Conservation (phyloP, 2,888 invertebrate genomes). For the Clostera curtula region DNA sequence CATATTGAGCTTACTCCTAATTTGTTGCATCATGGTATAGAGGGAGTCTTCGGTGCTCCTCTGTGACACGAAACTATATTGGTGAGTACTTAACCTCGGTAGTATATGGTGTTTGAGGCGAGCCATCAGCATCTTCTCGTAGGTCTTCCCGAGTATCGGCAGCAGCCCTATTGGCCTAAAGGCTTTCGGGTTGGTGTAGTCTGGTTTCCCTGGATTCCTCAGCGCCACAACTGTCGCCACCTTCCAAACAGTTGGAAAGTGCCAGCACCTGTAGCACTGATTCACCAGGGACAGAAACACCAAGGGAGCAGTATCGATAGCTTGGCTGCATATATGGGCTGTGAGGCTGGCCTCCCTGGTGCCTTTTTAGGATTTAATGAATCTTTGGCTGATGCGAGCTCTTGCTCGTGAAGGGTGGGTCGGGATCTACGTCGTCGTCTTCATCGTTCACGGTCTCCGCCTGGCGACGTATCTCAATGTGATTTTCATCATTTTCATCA, state of each 20-base stretch:
- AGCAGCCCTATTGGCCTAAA: slow-evolving; percentile 19
- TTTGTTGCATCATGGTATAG: background rate
- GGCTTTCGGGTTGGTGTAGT: slow-evolving; percentile 14
- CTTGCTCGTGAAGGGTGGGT: slow-evolving; percentile 12
- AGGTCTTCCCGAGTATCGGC: slow-evolving; percentile 11
- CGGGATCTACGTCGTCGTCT: slow-evolving; percentile 1
- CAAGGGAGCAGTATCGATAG: slow-evolving; percentile 4
- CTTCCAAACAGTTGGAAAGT: slow-evolving; percentile 7
- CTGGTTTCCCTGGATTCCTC: slow-evolving; percentile 14
- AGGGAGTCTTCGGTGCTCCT: background rate
- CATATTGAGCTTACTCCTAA: background rate
- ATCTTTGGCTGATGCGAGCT: slow-evolving; percentile 3
- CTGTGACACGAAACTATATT: background rate
- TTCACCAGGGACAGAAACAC: slow-evolving; percentile 11
- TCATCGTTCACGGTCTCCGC: slow-evolving; percentile 2
- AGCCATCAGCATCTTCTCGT: background rate
- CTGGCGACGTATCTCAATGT: background rate
- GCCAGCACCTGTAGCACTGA: slow-evolving; percentile 4
- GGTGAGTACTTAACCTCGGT: too few species aligned
- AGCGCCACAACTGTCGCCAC: slow-evolving; percentile 14
- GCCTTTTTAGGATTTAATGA: slow-evolving; percentile 16
- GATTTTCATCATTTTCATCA: background rate
- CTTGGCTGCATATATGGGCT: slow-evolving; percentile 16
- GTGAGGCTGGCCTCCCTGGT: slow-evolving; percentile 19
- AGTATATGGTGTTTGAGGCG: background rate